Percentiles rank a stretch among this genome's conserved stretches.
These are phyloP conservation scores for Drosophila affinis DNA, from an alignment of 2,888 invertebrate species.

Conservation along the genomic window DNA sequence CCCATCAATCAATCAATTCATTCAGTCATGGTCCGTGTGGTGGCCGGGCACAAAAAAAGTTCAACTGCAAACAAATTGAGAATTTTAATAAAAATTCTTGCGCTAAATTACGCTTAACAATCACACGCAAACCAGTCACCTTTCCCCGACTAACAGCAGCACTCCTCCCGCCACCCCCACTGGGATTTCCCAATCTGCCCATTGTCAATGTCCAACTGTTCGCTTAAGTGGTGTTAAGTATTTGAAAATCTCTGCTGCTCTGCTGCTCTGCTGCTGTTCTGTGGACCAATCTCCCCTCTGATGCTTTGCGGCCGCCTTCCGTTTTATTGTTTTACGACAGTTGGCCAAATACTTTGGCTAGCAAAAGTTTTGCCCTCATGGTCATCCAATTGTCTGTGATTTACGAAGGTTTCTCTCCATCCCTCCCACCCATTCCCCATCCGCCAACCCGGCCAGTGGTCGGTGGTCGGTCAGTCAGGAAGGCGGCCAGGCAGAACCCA, in stretches of 20 bases:
- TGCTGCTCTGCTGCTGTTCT: neutral
- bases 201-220: constrained; percentile 69
- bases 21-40: constrained; percentile 27
- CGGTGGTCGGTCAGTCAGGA: constrained; percentile 21
- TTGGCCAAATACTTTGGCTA: constrained; percentile 73
- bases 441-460: constrained; percentile 3
- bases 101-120: constrained; percentile 66
- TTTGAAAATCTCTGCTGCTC: constrained; percentile 67
- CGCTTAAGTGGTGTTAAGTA: constrained; percentile 73
- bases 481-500: constrained; percentile 16
- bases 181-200: constrained; percentile 30
- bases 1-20: constrained; percentile 20
- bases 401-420: constrained; percentile 53
- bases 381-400: constrained; percentile 77
- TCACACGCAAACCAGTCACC: constrained; percentile 35
- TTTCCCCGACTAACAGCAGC: neutral
- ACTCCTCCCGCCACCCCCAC: neutral
- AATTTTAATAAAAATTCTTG: constrained; percentile 77
- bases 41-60: constrained; percentile 45
- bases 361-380: constrained; percentile 69
- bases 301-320: constrained; percentile 54
- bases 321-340: constrained; percentile 77
- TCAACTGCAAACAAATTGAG: constrained; percentile 59
- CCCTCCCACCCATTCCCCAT: neutral
- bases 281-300: constrained; percentile 3